Evolutionary conservation across 2,888 invertebrate genomes (phyloP).

Genomic region (Acleris laterana): DNA sequence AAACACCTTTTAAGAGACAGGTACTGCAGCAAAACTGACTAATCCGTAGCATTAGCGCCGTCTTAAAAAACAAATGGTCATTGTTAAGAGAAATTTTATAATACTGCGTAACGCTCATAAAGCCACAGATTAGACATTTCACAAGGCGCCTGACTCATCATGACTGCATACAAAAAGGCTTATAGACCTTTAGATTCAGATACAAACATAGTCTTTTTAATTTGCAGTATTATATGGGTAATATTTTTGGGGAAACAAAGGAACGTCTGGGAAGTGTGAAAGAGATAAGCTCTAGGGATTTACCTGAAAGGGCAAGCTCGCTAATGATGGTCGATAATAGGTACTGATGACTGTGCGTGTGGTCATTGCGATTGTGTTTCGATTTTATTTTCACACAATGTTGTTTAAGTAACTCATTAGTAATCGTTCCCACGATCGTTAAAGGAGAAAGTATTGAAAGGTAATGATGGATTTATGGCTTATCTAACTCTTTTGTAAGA

Average conservation of each 20-base stretch:
- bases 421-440: no score
- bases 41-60: slow-evolving; percentile 9
- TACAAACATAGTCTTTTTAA: no score
- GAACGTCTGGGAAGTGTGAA: slow-evolving; percentile 36
- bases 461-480: not conserved
- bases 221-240: slow-evolving; percentile 39
- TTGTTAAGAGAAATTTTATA: slow-evolving; percentile 27
- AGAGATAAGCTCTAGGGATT: slow-evolving; percentile 17
- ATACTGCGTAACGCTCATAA: slow-evolving; percentile 48
- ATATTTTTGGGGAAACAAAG: slow-evolving; percentile 53
- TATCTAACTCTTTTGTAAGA: no score
- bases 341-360: slow-evolving; percentile 23
- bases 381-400: no score
- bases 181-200: no score
- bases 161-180: slow-evolving; percentile 20
- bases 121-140: slow-evolving; percentile 47
- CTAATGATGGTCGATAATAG: slow-evolving; percentile 21
- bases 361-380: slow-evolving; percentile 2
- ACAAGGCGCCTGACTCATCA: slow-evolving; percentile 48
- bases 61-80: slow-evolving; percentile 12
- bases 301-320: slow-evolving; percentile 20
- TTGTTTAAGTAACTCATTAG: no score
- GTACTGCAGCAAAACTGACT: not conserved
- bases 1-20: slow-evolving; percentile 2
- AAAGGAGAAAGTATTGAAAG: not conserved